Conservation (phyloP, 2,888 invertebrate genomes). For the Chloroclysta siterata region DNA sequence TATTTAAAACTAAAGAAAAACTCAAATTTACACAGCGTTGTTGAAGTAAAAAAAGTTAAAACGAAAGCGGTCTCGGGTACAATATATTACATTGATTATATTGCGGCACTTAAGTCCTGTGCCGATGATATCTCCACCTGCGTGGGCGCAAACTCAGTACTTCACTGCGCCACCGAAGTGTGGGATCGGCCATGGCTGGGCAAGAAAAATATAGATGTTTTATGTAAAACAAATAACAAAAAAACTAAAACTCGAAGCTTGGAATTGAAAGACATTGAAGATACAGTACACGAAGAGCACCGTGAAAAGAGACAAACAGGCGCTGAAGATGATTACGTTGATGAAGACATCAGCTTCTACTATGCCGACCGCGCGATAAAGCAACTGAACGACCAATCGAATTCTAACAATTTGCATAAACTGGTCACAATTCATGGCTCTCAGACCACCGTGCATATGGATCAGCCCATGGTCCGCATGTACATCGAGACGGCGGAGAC, state of each 20-base stretch:
- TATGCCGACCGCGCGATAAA: slow-evolving; percentile 65
- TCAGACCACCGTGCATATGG: slow-evolving; percentile 59
- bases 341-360: slow-evolving; percentile 64
- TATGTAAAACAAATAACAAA: slow-evolving; percentile 49
- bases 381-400: slow-evolving; percentile 55
- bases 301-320: slow-evolving; percentile 51
- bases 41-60: slow-evolving; percentile 53
- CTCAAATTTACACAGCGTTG: slow-evolving; percentile 46
- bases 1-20: slow-evolving; percentile 45
- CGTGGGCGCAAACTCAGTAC: slow-evolving; percentile 37
- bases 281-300: slow-evolving; percentile 24
- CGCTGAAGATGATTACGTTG: slow-evolving; percentile 59
- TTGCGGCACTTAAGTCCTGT: slow-evolving; percentile 50
- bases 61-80: slow-evolving; percentile 56
- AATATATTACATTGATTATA: slow-evolving; percentile 57
- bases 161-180: slow-evolving; percentile 75
- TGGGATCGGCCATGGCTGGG: slow-evolving; percentile 84
- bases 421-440: slow-evolving; percentile 61
- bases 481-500: slow-evolving; percentile 69
- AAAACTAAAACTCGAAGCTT: slow-evolving; percentile 24
- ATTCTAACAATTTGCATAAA: slow-evolving; percentile 65
- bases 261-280: slow-evolving; percentile 21
- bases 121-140: slow-evolving; percentile 41
- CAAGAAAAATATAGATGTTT: slow-evolving; percentile 60
- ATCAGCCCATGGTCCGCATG: slow-evolving; percentile 60